These are phyloP conservation scores for Prorops nasuta DNA, from an alignment of 1,140 invertebrate species.

Conservation along the genomic window DNA sequence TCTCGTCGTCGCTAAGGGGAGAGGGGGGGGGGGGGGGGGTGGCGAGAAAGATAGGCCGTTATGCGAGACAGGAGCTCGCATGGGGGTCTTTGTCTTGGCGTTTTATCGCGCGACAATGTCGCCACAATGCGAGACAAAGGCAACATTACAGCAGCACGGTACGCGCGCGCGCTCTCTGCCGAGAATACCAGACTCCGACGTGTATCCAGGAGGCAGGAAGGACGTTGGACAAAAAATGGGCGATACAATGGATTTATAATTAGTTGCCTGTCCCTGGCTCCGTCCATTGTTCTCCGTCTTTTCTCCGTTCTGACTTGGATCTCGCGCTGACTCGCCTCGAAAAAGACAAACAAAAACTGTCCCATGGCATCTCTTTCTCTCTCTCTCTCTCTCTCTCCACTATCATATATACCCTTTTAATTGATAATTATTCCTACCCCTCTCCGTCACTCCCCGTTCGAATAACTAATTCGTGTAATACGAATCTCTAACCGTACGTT, in stretches of 20 bases:
- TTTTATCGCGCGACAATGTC: slow-evolving; percentile 47
- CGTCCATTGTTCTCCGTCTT: slow-evolving; percentile 23
- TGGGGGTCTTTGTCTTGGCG: slow-evolving; percentile 39
- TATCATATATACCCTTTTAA: too few relatives aligned
- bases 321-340: background rate
- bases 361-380: background rate
- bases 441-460: too few relatives aligned
- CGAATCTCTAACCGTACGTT: too few relatives aligned
- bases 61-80: slow-evolving; percentile 38
- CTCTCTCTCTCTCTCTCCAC: background rate
- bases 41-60: slow-evolving; percentile 24
- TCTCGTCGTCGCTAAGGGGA: too few relatives aligned
- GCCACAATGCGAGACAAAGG: slow-evolving; percentile 28
- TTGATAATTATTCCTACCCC: too few relatives aligned
- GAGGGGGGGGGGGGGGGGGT: background rate
- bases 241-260: slow-evolving; percentile 46
- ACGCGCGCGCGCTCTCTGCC: slow-evolving; percentile 34
- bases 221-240: slow-evolving; percentile 35
- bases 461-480: too few relatives aligned
- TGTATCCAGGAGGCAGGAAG: slow-evolving; percentile 23
- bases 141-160: slow-evolving; percentile 42
- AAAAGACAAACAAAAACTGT: background rate
- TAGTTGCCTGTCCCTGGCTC: slow-evolving; percentile 34
- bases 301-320: slow-evolving; percentile 17
- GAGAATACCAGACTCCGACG: slow-evolving; percentile 20